phyloP scores from a whole-genome alignment of 2,888 invertebrate genomes.

The Ceraclea dissimilis region DNA sequence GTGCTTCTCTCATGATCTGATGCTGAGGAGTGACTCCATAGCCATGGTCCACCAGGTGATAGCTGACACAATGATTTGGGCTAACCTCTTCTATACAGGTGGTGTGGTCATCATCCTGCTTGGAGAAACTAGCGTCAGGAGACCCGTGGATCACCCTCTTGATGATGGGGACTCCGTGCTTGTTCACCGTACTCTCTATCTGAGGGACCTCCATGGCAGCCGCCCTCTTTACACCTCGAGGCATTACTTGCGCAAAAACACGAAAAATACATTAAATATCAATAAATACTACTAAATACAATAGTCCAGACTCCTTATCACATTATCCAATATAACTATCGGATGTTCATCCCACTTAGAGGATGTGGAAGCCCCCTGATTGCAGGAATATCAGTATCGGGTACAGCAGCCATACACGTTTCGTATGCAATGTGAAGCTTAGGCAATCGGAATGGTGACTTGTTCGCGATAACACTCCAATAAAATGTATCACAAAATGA shows the following conservation, averaged over 20 bases:
- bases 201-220: conserved; percentile 45
- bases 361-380: conserved; percentile 17
- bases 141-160: conserved; percentile 20
- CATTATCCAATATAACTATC: neutral
- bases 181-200: conserved; percentile 42
- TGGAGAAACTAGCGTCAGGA: conserved; percentile 21
- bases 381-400: neutral
- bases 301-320: neutral
- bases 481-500: conserved; percentile 2
- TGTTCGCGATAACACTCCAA: neutral
- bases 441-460: neutral
- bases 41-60: conserved; percentile 78
- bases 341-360: conserved; percentile 6
- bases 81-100: conserved; percentile 43
- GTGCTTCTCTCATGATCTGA: conserved; percentile 53
- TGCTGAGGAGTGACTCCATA: conserved; percentile 76
- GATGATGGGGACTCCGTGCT: conserved; percentile 18
- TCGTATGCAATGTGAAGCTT: neutral
- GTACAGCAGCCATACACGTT: neutral
- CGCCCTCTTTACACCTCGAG: conserved; percentile 53
- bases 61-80: conserved; percentile 53
- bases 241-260: conserved; percentile 39
- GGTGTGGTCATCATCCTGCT: conserved; percentile 42
- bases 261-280: neutral
- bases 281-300: neutral